Base-by-base conservation (phyloP, 2,113 vertebrate genomes). In the Zeus faber region DNA sequence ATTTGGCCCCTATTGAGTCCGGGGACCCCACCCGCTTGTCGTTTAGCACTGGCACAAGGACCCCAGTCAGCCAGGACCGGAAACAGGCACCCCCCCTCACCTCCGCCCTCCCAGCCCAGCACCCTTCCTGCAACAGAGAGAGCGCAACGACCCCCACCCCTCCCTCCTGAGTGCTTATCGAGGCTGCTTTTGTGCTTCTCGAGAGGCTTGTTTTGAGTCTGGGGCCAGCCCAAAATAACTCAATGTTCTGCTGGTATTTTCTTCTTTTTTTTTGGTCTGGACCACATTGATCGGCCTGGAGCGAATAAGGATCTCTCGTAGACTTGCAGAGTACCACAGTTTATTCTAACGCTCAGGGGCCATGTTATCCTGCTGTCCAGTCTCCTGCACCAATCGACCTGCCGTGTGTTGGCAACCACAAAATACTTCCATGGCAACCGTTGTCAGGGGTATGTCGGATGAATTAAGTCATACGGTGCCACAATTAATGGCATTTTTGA, bases 1-100 rank as follows among this genome's bases (percentile, higher is more conserved):
- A 45, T 49, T 51, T 4, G 1, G 18, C 41, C 63, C 63, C 63
- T 47, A 54, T 67, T 63, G 17, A 20, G 49, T 23, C 21, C 1
- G n/a, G 2, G 41, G 58, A 14, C 65, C 58, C 49, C 69, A 1
- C 73, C 69, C 49, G 53, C 62, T 65, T 41, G 57, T 54, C 33
- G 4, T 16, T 18, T 5, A 43, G n/a, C 23, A 1, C 29, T 2
- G 29, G 20, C 54, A 77, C 74, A 77, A 73, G 62, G 62, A 64
- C 55, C 66, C 62, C 52, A 70, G 66, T 77, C 70, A 73, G 60
- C 49, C 40, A 1, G 49, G 45, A 37, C 70, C 63, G 74, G 69
- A 77, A 77, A 44, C 66, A 49, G 50, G 59, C 60, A 60, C 62
- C 49, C 39, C 18, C 47, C 54, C 11, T n/a, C 3, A 29, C 27